Evolutionary conservation across 1,140 invertebrate species (phyloP).

Genomic region (Gryllus bimaculatus): DNA sequence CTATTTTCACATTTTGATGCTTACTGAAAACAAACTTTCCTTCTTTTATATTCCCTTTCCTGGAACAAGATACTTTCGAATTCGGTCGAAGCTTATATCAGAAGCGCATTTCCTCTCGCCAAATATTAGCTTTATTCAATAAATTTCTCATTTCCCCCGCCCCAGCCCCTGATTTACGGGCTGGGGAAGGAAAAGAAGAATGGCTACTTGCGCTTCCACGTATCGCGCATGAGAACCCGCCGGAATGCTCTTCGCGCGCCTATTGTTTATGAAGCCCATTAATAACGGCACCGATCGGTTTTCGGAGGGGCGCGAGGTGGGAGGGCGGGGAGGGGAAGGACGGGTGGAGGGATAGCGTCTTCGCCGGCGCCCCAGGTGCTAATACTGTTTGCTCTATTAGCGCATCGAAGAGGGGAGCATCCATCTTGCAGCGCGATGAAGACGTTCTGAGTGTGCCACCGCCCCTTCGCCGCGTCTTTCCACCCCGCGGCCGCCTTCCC

Average conservation of each 20-base stretch:
- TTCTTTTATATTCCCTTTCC: no score
- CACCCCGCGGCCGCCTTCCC: no score
- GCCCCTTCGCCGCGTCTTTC: no score
- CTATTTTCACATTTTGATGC: no score
- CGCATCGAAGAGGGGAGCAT: not conserved
- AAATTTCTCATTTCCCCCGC: not conserved
- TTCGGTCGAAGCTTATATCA: no score
- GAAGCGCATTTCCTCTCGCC: not conserved
- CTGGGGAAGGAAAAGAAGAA: not conserved
- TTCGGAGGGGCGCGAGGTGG: not conserved
- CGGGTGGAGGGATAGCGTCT: not conserved
- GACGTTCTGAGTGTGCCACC: not conserved
- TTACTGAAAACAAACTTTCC: no score
- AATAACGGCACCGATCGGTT: not conserved
- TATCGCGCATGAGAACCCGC: not conserved
- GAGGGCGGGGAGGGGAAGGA: not conserved
- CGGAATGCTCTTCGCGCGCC: not conserved
- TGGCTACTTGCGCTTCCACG: not conserved
- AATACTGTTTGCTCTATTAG: slow-evolving; percentile 5
- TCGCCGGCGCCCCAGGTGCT: not conserved
- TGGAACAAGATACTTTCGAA: no score
- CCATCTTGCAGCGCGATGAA: not conserved
- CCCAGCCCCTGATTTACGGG: not conserved
- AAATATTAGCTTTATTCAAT: not conserved
- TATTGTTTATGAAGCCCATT: not conserved